These are phyloP conservation scores for Rhabdornis inornatus DNA, from an alignment of 2,113 vertebrate species.

Conservation along the genomic window DNA sequence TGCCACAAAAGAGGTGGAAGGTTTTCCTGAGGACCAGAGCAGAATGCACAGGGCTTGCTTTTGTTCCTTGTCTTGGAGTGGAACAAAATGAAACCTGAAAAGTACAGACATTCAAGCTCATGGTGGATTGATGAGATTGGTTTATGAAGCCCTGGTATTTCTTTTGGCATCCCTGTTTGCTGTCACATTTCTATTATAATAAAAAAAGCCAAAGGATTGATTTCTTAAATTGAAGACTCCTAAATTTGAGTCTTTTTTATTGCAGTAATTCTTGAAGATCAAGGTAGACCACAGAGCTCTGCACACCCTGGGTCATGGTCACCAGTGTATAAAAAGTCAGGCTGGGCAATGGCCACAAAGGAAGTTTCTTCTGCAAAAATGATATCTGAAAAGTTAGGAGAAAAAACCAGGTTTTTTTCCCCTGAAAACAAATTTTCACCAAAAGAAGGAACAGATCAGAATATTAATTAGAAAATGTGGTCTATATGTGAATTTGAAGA, in stretches of 20 bases:
- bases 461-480: not conserved
- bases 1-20: not conserved
- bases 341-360: not conserved
- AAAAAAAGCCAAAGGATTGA: not conserved
- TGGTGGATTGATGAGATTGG: not conserved
- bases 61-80: not conserved
- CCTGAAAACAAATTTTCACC: not conserved
- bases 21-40: not conserved
- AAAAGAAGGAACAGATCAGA: not conserved
- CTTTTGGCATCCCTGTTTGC: not conserved
- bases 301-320: not conserved
- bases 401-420: not conserved
- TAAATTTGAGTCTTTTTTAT: not conserved
- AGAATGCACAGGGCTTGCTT: not conserved
- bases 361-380: not conserved
- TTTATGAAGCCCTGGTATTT: not conserved
- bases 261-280: not conserved
- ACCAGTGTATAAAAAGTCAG: not conserved
- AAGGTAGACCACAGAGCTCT: not conserved
- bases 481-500: not conserved
- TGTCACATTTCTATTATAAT: not conserved
- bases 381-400: not conserved
- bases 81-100: not conserved
- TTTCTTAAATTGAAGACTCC: not conserved
- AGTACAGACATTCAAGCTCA: not conserved